Conservation (phyloP, 1,140 invertebrate species). For the Drosophila obscura region DNA sequence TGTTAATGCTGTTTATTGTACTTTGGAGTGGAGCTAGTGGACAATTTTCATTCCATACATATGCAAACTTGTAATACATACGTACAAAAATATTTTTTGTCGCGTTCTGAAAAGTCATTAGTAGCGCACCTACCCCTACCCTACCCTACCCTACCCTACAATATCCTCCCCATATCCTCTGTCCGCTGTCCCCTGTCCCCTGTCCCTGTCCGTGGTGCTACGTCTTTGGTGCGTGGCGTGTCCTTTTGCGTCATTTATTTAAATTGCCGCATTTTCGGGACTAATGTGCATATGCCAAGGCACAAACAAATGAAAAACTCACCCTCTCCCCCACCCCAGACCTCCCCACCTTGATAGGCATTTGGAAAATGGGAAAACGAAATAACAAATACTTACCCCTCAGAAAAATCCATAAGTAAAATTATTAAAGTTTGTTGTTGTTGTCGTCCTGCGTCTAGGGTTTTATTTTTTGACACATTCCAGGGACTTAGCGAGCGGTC, state of each 20-base stretch:
- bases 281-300: slow-evolving; percentile 74
- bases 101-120: slow-evolving; percentile 76
- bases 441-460: slow-evolving; percentile 22
- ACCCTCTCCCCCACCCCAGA: slow-evolving; percentile 33
- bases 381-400: slow-evolving; percentile 62
- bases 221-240: slow-evolving; percentile 68
- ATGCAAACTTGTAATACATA: slow-evolving; percentile 20
- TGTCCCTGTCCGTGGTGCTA: no score
- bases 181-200: not conserved
- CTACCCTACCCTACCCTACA: not conserved
- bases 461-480: slow-evolving; percentile 50
- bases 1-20: no score
- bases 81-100: slow-evolving; percentile 18
- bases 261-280: slow-evolving; percentile 76
- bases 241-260: slow-evolving; percentile 79
- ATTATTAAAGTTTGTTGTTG: slow-evolving; percentile 75
- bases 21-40: no score
- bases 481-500: slow-evolving; percentile 53
- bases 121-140: slow-evolving; percentile 17
- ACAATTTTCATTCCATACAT: not conserved
- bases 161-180: not conserved
- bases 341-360: slow-evolving; percentile 23
- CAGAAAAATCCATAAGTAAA: slow-evolving; percentile 77
- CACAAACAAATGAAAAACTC: slow-evolving; percentile 59
- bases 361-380: slow-evolving; percentile 57